phyloP scores from a whole-genome alignment of 1,140 invertebrate species.

The Chymomyza costata region DNA sequence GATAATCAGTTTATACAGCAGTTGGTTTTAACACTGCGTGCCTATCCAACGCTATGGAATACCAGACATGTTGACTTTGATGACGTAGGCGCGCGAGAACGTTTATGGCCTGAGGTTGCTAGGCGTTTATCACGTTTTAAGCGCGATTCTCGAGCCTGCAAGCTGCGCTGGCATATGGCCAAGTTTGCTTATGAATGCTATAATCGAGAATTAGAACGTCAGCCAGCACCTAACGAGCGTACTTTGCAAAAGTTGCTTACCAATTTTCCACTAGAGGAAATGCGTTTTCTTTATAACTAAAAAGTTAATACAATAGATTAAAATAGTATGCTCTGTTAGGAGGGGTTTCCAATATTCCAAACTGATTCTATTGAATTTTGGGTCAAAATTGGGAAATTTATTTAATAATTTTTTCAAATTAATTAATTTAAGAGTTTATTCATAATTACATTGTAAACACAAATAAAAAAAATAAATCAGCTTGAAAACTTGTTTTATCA shows the following conservation, averaged over 20 bases:
- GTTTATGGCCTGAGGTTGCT: slow-evolving; percentile 55
- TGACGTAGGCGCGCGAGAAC: slow-evolving; percentile 53
- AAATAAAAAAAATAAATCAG: slow-evolving; percentile 25
- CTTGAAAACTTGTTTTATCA: no score
- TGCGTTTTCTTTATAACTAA: slow-evolving; percentile 53
- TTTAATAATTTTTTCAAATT: no score
- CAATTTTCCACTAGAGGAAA: slow-evolving; percentile 65
- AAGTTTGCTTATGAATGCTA: slow-evolving; percentile 65
- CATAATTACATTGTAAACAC: slow-evolving; percentile 11
- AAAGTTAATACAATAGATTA: no score
- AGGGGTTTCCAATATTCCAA: no score
- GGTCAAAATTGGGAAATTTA: no score
- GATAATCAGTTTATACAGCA: slow-evolving; percentile 61
- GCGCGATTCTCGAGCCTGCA: slow-evolving; percentile 50
- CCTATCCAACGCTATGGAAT: slow-evolving; percentile 63
- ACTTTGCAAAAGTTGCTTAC: slow-evolving; percentile 49
- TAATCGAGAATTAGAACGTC: slow-evolving; percentile 44
- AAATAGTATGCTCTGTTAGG: no score
- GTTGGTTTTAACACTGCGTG: slow-evolving; percentile 42
- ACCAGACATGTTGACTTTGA: slow-evolving; percentile 49
- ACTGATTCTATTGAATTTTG: no score
- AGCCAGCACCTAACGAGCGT: slow-evolving; percentile 42
- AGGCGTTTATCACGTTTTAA: slow-evolving; percentile 52
- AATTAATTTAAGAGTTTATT: slow-evolving; percentile 16
- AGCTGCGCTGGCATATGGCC: slow-evolving; percentile 66